Evolutionary conservation across 2,888 invertebrate species (phyloP), one percentile per base, ranked within the genome.

Genomic region (Bugulina stolonifera): DNA sequence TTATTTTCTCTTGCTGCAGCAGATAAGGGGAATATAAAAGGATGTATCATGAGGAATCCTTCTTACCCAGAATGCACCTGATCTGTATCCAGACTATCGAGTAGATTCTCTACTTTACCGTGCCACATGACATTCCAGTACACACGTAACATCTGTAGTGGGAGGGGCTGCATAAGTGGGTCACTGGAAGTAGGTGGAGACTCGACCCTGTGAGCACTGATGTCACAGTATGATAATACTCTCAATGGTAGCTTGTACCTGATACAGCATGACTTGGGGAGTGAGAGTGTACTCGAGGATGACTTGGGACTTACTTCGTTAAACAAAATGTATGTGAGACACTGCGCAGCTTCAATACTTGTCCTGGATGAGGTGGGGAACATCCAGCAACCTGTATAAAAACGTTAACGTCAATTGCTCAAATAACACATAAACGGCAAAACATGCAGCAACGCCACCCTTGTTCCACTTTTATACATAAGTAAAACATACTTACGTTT

Each of bases 41-140:
- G n/a, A n/a, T n/a, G n/a, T n/a, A n/a, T n/a, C n/a, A n/a, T n/a
- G n/a, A n/a, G n/a, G n/a, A n/a, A n/a, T n/a, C n/a, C n/a, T n/a
- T n/a, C 69, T 71, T 71, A 69, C 69, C 55, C 69, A 18, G 64
- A 71, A 23, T 32, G 69, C 43, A 22, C 54, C 27, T 74, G 73
- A n/a, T 73, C 73, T 18, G 74, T 73, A 25, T 75, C 74, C 3
- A 79, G 52, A 43, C 74, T 64, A 34, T 77, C 76, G 14, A 81
- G 75, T 14, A 82, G 75, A 23, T 74, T 75, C 22, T 79, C 78
- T 73, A 82, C 78, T 2, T 80, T 81, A 57, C 77, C 78, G 72
- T 81, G 77, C 82, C 82, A 83, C 1, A 81, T 79, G 14, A 80
- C 74, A 73, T 81, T 81, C 83, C 83, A 83, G 22, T 77, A 73